Percentiles rank a stretch among this genome's conserved stretches.
These are phyloP conservation scores for Zapus hudsonius DNA, from an alignment of 2,113 vertebrate species.

Conservation along the genomic window DNA sequence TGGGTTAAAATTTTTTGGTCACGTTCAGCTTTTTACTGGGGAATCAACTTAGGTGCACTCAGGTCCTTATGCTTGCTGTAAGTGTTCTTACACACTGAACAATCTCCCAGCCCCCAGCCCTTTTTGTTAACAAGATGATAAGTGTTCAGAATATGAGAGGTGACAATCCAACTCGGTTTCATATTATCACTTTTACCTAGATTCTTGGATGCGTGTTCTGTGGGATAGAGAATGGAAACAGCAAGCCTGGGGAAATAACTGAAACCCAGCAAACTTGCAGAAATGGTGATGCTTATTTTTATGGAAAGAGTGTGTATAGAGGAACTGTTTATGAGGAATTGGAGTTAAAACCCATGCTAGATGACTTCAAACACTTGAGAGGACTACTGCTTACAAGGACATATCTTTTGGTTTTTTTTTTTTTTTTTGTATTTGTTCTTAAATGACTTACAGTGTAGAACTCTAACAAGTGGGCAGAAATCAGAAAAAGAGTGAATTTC, in stretches of 20 bases:
- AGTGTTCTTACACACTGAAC: no score
- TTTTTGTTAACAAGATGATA: background rate
- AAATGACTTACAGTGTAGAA: background rate
- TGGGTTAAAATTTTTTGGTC: no score
- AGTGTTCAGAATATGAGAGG: background rate
- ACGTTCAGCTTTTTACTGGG: no score
- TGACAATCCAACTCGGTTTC: background rate
- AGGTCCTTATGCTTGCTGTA: no score
- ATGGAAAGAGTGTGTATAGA: background rate
- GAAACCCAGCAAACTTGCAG: constrained; percentile 1
- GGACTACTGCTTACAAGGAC: background rate
- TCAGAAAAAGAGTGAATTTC: constrained; percentile 14
- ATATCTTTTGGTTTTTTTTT: background rate
- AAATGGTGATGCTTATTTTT: background rate
- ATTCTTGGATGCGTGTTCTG: constrained; percentile 4
- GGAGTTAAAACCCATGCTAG: background rate
- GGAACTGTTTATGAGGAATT: background rate
- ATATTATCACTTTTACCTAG: background rate
- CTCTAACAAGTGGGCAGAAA: constrained; percentile 41
- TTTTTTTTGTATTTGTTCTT: background rate
- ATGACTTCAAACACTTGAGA: constrained; percentile 39
- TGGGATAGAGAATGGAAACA: background rate
- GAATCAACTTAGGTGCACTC: no score
- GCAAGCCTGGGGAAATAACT: background rate
- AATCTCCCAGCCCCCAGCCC: no score